phyloP scores from a whole-genome alignment of 2,113 vertebrate genomes.

The Sinocyclocheilus rhinocerous region DNA sequence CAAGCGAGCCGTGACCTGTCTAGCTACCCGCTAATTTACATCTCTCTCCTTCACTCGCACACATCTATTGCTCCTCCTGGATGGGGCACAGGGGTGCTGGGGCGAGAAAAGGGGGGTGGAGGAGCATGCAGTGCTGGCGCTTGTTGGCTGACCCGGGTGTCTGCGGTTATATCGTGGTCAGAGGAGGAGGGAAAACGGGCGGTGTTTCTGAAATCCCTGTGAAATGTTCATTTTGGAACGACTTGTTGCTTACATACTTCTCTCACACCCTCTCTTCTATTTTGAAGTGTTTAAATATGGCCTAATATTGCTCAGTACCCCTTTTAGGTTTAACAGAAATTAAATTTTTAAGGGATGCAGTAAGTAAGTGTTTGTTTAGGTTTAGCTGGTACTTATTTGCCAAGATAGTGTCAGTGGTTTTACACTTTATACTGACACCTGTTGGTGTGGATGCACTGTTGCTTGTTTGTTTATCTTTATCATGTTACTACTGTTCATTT shows the following conservation, averaged over 20 bases:
- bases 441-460: constrained; percentile 17
- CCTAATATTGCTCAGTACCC: constrained; percentile 31
- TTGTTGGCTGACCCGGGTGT: constrained; percentile 58
- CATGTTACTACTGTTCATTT: neutral
- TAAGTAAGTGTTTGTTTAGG: constrained; percentile 17
- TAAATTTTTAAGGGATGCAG: neutral
- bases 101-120: constrained; percentile 34
- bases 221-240: constrained; percentile 67
- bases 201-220: constrained; percentile 56
- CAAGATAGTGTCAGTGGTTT: neutral
- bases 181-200: constrained; percentile 44
- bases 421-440: constrained; percentile 11
- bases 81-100: constrained; percentile 43
- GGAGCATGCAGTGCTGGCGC: constrained; percentile 34
- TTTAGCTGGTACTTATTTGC: neutral
- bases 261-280: constrained; percentile 53
- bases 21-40: constrained; percentile 47
- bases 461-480: neutral
- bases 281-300: constrained; percentile 47
- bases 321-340: neutral
- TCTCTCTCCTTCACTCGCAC: constrained; percentile 2
- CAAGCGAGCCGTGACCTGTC: constrained; percentile 31
- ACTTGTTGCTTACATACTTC: constrained; percentile 64
- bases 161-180: constrained; percentile 64
- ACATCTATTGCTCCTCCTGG: constrained; percentile 32